Evolutionary conservation across 2,113 vertebrate species (phyloP), one percentile per base, ranked within the genome.

Genomic region (Gadus macrocephalus): DNA sequence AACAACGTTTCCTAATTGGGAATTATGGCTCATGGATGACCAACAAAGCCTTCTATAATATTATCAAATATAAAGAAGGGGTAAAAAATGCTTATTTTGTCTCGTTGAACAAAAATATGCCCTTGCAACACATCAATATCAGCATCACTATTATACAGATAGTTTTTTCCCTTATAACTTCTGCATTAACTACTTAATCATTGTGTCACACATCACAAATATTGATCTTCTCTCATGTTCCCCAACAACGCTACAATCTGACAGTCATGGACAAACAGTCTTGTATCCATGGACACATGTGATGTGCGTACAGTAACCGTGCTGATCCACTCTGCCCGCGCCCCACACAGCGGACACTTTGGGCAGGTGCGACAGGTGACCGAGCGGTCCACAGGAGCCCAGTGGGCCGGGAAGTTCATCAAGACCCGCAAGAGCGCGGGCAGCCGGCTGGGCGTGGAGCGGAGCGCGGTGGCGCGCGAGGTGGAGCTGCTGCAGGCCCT

Each of bases 401-500:
- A 38, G 27, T 94, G 89, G 72, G 94, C 93, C 0, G 91, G 88
- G 15, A 94, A 93, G 27, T 91, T 92, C 1, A 58, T 94, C 27
- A 91, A 91, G 89, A 72, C 76, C 0, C 76, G 69, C 0, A 88
- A 84, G 7, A 79, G 42, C 6, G 68, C 86, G 2, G 84, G 91
- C 71, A 91, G 91, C 77, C 79, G 81, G 0, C 78, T 80, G 68
- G 93, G 91, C 0, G 1, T 87, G 78, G 89, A 90, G 7, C 64
- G 85, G 49, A 78, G 72, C 7, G 83, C 81, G 11, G 87, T 94
- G 79, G 90, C 94, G 80, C 64, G 70, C 1, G 90, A 93, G 67
- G 91, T 94, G 35, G 67, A 85, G 80, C 86, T 94, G 76, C 90
- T 93, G 5, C 90, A 89, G 71, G 74, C 81, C 19, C 81, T 93